These are phyloP conservation scores for Cheilosia impressa DNA, from an alignment of 2,888 invertebrate genomes.

Conservation along the genomic window DNA sequence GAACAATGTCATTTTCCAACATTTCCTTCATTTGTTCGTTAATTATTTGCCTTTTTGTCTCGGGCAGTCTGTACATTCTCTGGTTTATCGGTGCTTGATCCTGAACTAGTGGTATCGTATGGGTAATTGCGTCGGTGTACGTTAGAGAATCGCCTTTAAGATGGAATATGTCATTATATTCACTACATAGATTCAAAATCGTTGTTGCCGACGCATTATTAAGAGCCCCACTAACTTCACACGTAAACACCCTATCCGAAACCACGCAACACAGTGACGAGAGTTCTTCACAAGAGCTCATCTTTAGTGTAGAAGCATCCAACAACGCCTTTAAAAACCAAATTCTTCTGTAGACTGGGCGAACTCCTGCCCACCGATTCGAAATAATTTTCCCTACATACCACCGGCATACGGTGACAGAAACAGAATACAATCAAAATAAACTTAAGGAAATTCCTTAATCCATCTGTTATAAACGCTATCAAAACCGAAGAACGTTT, in stretches of 20 bases:
- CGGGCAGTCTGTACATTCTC: no score
- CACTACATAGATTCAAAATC: no score
- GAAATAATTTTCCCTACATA: not conserved
- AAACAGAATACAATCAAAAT: not conserved
- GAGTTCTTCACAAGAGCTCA: not conserved
- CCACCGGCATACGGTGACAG: not conserved
- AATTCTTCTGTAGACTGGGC: not conserved
- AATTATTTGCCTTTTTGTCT: no score
- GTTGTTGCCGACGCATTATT: not conserved
- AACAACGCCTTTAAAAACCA: not conserved
- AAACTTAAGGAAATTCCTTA: slow-evolving; percentile 6
- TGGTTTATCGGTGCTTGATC: no score
- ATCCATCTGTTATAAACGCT: not conserved
- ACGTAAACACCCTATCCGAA: not conserved
- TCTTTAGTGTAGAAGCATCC: not conserved
- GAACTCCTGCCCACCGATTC: not conserved
- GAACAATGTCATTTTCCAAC: no score
- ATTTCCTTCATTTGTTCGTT: no score
- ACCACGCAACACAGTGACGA: not conserved
- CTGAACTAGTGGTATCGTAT: no score
- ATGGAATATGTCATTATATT: no score
- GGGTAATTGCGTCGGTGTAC: no score
- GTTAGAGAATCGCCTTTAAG: no score
- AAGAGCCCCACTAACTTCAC: not conserved
- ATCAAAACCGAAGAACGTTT: not conserved